phyloP scores from a whole-genome alignment of 1,140 invertebrate genomes.

The Psilanteris sp. region DNA sequence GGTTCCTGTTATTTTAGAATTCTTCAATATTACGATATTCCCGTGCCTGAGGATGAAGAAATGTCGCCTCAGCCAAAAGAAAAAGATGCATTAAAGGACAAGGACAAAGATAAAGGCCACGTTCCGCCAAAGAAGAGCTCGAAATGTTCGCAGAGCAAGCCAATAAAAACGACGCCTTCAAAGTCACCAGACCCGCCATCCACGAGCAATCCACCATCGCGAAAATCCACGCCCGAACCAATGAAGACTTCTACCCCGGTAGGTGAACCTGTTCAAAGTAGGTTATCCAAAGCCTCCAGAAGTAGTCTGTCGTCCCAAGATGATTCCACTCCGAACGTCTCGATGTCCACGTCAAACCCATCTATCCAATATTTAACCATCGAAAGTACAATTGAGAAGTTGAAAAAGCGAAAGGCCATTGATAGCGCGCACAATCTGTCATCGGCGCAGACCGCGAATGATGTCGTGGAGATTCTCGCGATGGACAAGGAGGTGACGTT shows the following conservation, averaged over 20 bases:
- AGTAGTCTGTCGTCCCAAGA: conserved; percentile 1
- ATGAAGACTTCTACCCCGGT: conserved; percentile 55
- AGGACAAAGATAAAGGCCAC: conserved; percentile 57
- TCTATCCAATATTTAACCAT: conserved; percentile 68
- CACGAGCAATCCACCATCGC: conserved; percentile 25
- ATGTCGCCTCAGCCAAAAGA: conserved; percentile 17
- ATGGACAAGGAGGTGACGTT: conserved; percentile 79
- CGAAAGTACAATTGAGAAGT: conserved; percentile 74
- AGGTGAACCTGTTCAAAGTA: conserved; percentile 50
- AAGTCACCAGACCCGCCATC: conserved; percentile 67
- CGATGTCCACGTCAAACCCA: not conserved
- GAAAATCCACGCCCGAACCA: conserved; percentile 69
- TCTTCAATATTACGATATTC: conserved; percentile 85
- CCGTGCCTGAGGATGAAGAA: conserved; percentile 83
- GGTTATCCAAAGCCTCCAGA: conserved; percentile 5
- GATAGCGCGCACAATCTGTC: conserved; percentile 55
- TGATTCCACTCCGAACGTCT: conserved; percentile 11
- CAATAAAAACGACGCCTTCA: conserved; percentile 14
- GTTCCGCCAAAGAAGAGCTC: conserved; percentile 77
- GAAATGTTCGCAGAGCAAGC: conserved; percentile 69
- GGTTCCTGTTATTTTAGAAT: conserved; percentile 78
- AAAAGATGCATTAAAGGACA: conserved; percentile 56
- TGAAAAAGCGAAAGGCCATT: conserved; percentile 76
- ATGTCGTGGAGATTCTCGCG: conserved; percentile 75
- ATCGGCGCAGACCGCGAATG: conserved; percentile 52